Base-by-base conservation (phyloP, 2,888 invertebrate species). In the Scaptomyza caliginosa region DNA sequence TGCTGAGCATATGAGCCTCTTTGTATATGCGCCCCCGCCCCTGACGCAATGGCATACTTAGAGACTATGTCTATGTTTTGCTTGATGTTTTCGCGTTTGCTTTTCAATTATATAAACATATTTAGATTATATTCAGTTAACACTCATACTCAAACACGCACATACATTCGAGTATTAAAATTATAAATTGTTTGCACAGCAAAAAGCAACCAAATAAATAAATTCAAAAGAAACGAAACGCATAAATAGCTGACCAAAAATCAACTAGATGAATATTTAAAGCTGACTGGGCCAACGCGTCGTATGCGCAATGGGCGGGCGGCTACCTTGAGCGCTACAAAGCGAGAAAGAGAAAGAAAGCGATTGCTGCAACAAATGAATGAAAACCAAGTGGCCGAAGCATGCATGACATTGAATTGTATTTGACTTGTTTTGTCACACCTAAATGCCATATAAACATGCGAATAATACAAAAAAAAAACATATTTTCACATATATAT, bases 31-130 rank as follows among this genome's bases (percentile, higher is more conserved):
- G 16, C 34, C 34, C 69, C 57, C 68, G 57, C 74, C 67, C 42
- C 40, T 69, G 68, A 66, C 60, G 66, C 55, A 54, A 57, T 75
- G 79, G 79, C 72, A 74, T 76, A 79, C 71, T 63, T 75, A 51
- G 67, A 46, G 67, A 43, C 46, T 46, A 30, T 60, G 13, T 50
- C 62, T 62, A 75, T 79, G 63, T 67, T 75, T 62, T 71, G 76
- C 64, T 71, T 67, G 67, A 67, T 81, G 82, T 64, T 77, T 77
- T 86, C 85, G 73, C 68, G 76, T 86, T 86, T 86, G 86, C 76
- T 70, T 82, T 86, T 81, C 87, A 81, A 86, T 81, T 86, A 86
- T 84, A 81, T 86, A 81, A 86, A 86, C 81, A 81, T 80, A 84
- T 84, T 81, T 84, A 70, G 85, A 77, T 81, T 86, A 74, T 84